These are phyloP conservation scores for Enteromius trimaculatus DNA, from an alignment of 2,797 vertebrate species.

Conservation along the genomic window DNA sequence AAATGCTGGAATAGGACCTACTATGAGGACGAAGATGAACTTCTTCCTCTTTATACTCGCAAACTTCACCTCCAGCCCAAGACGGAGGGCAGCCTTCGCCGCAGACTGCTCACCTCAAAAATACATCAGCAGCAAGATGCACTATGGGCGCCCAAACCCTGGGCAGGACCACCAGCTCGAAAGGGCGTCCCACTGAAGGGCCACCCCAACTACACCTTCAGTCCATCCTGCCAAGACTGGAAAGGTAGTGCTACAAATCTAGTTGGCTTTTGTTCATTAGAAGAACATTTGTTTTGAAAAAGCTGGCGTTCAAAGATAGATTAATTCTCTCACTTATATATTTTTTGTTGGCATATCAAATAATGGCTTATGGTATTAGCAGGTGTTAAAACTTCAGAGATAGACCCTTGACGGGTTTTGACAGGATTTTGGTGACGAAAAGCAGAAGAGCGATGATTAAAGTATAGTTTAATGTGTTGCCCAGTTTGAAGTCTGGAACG, in stretches of 20 bases:
- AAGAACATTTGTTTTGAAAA: conserved; percentile 17
- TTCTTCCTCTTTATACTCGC: conserved; percentile 56
- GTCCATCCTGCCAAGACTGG: conserved; percentile 26
- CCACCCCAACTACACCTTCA: conserved; percentile 33
- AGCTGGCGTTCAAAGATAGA: not conserved
- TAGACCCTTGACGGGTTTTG: conserved; percentile 31
- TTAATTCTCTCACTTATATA: conserved; percentile 2
- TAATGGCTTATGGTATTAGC: conserved; percentile 25
- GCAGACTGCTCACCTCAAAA: conserved; percentile 60
- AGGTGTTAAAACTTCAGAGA: conserved; percentile 43
- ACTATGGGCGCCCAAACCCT: conserved; percentile 48
- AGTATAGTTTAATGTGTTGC: conserved; percentile 35
- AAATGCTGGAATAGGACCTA: conserved; percentile 60
- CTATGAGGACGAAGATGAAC: conserved; percentile 64
- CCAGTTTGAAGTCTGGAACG: conserved; percentile 32
- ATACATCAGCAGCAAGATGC: conserved; percentile 61
- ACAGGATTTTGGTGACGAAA: conserved; percentile 5
- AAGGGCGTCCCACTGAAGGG: conserved; percentile 33
- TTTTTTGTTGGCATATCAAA: conserved; percentile 41
- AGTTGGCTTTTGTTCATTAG: conserved; percentile 7
- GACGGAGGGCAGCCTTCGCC: conserved; percentile 58
- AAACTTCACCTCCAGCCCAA: conserved; percentile 55
- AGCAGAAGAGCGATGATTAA: conserved; percentile 35
- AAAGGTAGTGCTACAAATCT: conserved; percentile 53
- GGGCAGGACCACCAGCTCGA: conserved; percentile 30